Conservation (phyloP, 2,797 vertebrate genomes). For the Melanotaenia parkinsoni region DNA sequence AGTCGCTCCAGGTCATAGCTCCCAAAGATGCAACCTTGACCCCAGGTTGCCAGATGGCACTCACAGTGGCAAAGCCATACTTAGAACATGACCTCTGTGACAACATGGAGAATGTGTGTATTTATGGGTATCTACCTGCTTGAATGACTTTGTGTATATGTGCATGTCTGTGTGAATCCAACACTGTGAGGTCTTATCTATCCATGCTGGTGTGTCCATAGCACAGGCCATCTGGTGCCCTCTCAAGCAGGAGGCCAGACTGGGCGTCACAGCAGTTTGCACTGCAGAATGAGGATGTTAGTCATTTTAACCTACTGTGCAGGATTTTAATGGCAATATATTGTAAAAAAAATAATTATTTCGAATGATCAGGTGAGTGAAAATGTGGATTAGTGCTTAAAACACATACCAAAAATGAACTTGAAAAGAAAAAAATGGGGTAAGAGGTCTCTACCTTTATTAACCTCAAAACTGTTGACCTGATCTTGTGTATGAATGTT, state of each 20-base stretch:
- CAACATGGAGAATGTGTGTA: slow-evolving; percentile 53
- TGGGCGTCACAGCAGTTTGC: slow-evolving; percentile 10
- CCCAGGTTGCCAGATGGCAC: slow-evolving; percentile 65
- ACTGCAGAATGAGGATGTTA: slow-evolving; percentile 5
- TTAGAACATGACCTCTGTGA: slow-evolving; percentile 74
- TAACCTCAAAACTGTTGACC: slow-evolving; percentile 67
- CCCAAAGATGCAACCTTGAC: slow-evolving; percentile 61
- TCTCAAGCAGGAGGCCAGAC: slow-evolving; percentile 35
- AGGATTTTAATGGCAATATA: slow-evolving; percentile 16
- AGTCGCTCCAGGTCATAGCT: slow-evolving; percentile 45
- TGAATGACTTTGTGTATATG: slow-evolving; percentile 20
- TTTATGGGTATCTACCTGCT: slow-evolving; percentile 27
- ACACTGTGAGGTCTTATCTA: slow-evolving; percentile 38
- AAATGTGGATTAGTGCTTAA: neutral
- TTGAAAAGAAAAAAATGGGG: neutral
- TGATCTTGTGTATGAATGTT: slow-evolving; percentile 65
- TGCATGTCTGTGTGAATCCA: slow-evolving; percentile 35
- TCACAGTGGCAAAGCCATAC: slow-evolving; percentile 64
- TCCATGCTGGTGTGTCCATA: slow-evolving; percentile 51
- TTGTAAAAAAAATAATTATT: neutral
- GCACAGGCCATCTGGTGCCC: slow-evolving; percentile 65
- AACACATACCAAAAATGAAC: neutral
- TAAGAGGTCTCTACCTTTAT: slow-evolving; percentile 44
- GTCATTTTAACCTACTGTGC: slow-evolving; percentile 8
- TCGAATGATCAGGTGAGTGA: neutral